phyloP scores from a whole-genome alignment of 2,113 vertebrate genomes.

The Phyllostomus hastatus region DNA sequence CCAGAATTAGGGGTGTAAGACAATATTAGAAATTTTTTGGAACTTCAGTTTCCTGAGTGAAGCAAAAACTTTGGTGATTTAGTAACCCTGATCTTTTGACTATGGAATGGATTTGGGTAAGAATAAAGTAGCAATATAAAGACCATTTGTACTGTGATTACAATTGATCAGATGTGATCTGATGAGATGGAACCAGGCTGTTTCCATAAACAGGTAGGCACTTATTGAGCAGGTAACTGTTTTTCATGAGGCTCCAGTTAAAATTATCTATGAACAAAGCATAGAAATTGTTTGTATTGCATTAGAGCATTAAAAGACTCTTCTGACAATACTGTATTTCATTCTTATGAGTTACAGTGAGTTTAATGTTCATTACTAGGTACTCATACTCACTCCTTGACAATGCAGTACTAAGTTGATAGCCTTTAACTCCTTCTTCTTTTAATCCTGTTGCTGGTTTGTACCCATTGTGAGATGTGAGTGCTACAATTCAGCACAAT shows the following conservation, averaged over 20 bases:
- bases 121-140: not conserved
- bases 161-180: not conserved
- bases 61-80: not conserved
- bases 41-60: not conserved
- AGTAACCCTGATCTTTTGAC: not conserved
- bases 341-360: constrained; percentile 25
- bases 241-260: not conserved
- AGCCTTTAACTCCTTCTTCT: not conserved
- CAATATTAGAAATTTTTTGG: not conserved
- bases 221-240: not conserved
- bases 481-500: not conserved
- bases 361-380: not conserved
- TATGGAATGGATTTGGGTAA: not conserved
- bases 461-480: not conserved
- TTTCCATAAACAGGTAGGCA: not conserved
- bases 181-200: not conserved
- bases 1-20: not conserved
- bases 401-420: constrained; percentile 20
- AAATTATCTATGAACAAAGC: not conserved
- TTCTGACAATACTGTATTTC: not conserved
- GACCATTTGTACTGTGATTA: not conserved
- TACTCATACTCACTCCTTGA: not conserved
- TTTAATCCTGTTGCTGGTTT: not conserved
- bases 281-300: not conserved
- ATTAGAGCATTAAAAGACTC: constrained; percentile 1